Percentiles rank a stretch among this genome's conserved stretches.
Evolutionary conservation across 2,888 invertebrate species (phyloP).

Genomic region (Agriopis aurantiaria): DNA sequence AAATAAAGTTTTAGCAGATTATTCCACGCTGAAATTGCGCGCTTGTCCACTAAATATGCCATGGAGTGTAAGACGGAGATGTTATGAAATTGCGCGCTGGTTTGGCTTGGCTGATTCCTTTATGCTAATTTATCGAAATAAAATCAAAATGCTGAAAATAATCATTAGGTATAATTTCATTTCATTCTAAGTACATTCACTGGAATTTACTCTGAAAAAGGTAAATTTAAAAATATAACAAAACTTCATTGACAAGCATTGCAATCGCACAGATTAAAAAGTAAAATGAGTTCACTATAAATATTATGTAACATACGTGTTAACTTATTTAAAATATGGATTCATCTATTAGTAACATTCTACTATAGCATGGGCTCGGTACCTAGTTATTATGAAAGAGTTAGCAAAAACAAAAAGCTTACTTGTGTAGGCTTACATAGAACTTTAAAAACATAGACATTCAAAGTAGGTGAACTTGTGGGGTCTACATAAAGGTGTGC

Average conservation of each 20-base stretch:
- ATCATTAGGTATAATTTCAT: constrained; percentile 72
- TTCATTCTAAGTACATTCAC: constrained; percentile 76
- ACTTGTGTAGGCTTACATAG: too few relatives aligned
- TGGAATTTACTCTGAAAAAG: constrained; percentile 60
- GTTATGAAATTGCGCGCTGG: too few relatives aligned
- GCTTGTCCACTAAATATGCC: too few relatives aligned
- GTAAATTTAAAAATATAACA: constrained; percentile 73
- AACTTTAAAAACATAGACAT: too few relatives aligned
- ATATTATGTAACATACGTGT: background rate
- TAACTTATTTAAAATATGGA: constrained; percentile 46
- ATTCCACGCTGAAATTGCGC: too few relatives aligned
- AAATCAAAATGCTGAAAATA: constrained; percentile 69
- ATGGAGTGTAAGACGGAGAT: too few relatives aligned
- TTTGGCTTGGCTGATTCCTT: too few relatives aligned
- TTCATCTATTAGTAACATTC: constrained; percentile 46
- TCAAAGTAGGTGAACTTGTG: too few relatives aligned
- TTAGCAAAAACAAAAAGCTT: too few relatives aligned
- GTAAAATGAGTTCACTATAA: constrained; percentile 15
- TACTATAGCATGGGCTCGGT: background rate
- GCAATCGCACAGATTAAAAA: constrained; percentile 34
- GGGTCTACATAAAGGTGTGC: too few relatives aligned
- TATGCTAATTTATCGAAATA: constrained; percentile 43
- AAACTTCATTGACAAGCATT: constrained; percentile 44
- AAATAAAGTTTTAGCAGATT: too few relatives aligned
- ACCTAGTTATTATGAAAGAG: too few relatives aligned